Conservation (phyloP, 2,797 vertebrate species). For the Salarias fasciatus region DNA sequence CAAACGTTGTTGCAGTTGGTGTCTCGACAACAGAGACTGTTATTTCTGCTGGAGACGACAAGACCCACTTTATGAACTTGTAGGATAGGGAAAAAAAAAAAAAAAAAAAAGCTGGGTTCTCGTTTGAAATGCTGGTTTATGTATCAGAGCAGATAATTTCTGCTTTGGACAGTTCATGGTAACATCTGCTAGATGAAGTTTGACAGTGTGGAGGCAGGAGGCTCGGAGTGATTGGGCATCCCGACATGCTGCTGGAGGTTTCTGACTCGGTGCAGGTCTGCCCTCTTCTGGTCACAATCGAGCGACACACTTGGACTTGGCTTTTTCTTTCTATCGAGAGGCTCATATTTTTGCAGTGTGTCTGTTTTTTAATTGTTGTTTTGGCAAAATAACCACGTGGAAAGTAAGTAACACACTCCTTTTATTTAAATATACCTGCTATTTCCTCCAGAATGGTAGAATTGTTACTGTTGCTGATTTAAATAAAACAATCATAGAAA, state of each 20-base stretch:
- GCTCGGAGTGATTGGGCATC: constrained; percentile 2
- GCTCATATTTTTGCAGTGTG: too few species aligned
- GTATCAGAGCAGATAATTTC: constrained; percentile 11
- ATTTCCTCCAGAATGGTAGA: too few species aligned
- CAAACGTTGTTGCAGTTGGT: not conserved
- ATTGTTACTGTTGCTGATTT: too few species aligned
- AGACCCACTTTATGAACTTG: not conserved
- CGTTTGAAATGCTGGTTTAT: too few species aligned
- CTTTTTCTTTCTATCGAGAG: not conserved
- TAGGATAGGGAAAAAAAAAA: not conserved
- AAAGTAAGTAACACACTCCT: too few species aligned
- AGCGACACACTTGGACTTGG: constrained; percentile 14
- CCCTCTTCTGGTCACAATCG: constrained; percentile 66
- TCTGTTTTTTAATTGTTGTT: too few species aligned
- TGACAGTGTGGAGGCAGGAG: constrained; percentile 20
- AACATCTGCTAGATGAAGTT: constrained; percentile 45
- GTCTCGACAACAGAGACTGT: not conserved
- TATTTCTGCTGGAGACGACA: not conserved
- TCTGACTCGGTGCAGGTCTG: constrained; percentile 41
- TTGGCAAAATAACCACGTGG: too few species aligned
- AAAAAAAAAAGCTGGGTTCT: not conserved
- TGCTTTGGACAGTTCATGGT: constrained; percentile 22
- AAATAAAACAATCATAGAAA: too few species aligned
- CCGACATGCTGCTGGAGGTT: too few species aligned
- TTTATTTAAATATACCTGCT: too few species aligned